Conservation (phyloP, 2,888 invertebrate genomes). For the Arge pagana region DNA sequence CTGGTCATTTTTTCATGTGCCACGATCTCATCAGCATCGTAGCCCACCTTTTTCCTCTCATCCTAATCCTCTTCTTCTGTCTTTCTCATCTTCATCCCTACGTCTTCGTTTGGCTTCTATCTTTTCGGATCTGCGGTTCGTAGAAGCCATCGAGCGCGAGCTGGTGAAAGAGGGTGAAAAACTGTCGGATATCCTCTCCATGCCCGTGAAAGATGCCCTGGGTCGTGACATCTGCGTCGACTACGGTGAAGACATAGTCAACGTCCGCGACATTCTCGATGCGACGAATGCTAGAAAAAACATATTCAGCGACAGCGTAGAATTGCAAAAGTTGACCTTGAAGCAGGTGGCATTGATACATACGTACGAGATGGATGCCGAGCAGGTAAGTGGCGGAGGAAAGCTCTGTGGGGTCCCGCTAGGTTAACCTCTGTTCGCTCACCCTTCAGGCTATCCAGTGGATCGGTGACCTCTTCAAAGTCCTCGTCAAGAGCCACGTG, state of each 20-base stretch:
- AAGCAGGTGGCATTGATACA: conserved; percentile 78
- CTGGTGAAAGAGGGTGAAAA: conserved; percentile 76
- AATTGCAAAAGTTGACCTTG: conserved; percentile 75
- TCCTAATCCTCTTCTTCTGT: too few relatives aligned
- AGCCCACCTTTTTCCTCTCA: too few relatives aligned
- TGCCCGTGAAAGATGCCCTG: conserved; percentile 78
- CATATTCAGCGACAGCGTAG: conserved; percentile 75
- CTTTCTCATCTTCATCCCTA: too few relatives aligned
- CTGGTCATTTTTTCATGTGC: too few relatives aligned
- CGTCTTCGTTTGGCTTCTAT: too few relatives aligned
- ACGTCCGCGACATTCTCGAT: conserved; percentile 72
- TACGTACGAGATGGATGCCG: conserved; percentile 76
- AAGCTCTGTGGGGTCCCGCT: not conserved
- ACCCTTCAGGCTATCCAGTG: conserved; percentile 69
- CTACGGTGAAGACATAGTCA: conserved; percentile 73
- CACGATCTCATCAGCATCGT: too few relatives aligned
- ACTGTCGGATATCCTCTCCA: conserved; percentile 75
- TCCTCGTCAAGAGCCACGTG: conserved; percentile 70
- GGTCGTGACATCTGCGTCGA: conserved; percentile 72
- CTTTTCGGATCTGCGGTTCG: too few relatives aligned
- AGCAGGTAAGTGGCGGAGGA: conserved; percentile 60
- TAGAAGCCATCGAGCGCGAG: conserved; percentile 71
- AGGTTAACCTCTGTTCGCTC: conserved; percentile 12
- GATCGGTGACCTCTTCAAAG: conserved; percentile 76
- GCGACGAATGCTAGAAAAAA: conserved; percentile 72